Base-by-base conservation (phyloP, 2,113 vertebrate species). In the Erythrolamprus reginae region DNA sequence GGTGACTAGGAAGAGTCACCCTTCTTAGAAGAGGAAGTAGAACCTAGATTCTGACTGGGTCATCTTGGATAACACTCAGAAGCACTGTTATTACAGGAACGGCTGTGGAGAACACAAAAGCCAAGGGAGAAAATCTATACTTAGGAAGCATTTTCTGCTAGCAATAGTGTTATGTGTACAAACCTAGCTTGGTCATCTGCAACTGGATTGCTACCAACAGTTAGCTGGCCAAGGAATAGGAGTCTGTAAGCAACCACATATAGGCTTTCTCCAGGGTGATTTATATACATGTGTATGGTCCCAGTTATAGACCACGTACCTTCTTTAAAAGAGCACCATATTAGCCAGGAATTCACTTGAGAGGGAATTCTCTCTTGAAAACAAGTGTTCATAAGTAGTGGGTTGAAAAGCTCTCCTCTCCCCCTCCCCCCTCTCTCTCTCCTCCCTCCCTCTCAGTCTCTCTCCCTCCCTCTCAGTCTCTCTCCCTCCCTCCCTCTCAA, bases 351-450 rank as follows among this genome's bases (percentile, higher is more conserved):
- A 70, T 70, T 70, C n/a, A 70, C 65, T 17, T 70, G n/a, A 70
- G 65, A 70, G 65, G 15, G 65, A 33, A 70, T 70, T 70, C n/a
- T 70, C 15, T 70, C n/a, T 70, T 70, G 65, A 2, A 33, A 70
- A 70, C 58, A 70, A 65, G 61, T 65, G 28, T 33, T 15, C 61
- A 70, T 45, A n/a, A n/a, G n/a, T n/a, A n/a, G n/a, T n/a, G n/a
- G n/a, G n/a, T n/a, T n/a, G n/a, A n/a, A n/a, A n/a, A n/a, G n/a
- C 45, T 5, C 45, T n/a, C 45, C 5, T 5, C 58, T 1, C 26
- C n/a, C 58, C 0, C 13, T 15, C 61, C 0, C 28, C 10, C 1
- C 26, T 4, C 3, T n/a, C 53, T 23, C 4, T 53, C 52, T 5
- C n/a, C 17, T 53, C 52, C 0, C 13, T 15, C 51, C 4, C 48